Evolutionary conservation across 1,140 invertebrate genomes (phyloP).

Genomic region (Chymomyza costata): DNA sequence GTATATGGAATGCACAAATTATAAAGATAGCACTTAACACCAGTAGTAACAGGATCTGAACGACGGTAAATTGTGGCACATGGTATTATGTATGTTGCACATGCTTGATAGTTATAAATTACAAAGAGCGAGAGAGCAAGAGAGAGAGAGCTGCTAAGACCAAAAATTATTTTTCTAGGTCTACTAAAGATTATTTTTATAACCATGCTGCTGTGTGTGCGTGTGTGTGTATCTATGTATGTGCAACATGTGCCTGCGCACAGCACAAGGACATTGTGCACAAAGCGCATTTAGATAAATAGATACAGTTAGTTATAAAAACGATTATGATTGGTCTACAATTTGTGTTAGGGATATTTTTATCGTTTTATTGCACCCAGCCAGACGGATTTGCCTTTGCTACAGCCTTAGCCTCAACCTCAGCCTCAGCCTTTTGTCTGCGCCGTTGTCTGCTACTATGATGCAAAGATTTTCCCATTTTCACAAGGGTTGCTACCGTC

Average conservation of each 20-base stretch:
- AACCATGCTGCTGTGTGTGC: conserved; percentile 21
- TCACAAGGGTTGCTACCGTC: conserved; percentile 48
- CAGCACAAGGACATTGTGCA: conserved; percentile 6
- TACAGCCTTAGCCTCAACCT: no score
- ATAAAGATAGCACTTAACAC: conserved; percentile 37
- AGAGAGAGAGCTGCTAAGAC: no score
- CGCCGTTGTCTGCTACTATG: conserved; percentile 34
- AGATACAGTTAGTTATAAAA: conserved; percentile 53
- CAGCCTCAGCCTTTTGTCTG: conserved; percentile 19
- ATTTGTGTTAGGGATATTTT: conserved; percentile 44
- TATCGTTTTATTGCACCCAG: conserved; percentile 55
- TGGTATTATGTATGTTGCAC: conserved; percentile 38
- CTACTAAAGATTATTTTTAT: conserved; percentile 68
- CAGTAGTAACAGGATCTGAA: conserved; percentile 23
- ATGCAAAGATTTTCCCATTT: conserved; percentile 44
- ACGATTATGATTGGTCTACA: conserved; percentile 70
- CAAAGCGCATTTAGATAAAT: conserved; percentile 1
- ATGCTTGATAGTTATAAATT: conserved; percentile 68
- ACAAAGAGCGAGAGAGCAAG: conserved; percentile 17
- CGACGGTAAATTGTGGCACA: conserved; percentile 47
- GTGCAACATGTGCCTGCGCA: conserved; percentile 25
- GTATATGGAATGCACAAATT: conserved; percentile 47
- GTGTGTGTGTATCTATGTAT: conserved; percentile 30
- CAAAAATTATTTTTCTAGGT: conserved; percentile 39
- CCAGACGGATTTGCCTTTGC: conserved; percentile 25